Conservation (phyloP, 1,140 invertebrate genomes). For the Anoplophora glabripennis region DNA sequence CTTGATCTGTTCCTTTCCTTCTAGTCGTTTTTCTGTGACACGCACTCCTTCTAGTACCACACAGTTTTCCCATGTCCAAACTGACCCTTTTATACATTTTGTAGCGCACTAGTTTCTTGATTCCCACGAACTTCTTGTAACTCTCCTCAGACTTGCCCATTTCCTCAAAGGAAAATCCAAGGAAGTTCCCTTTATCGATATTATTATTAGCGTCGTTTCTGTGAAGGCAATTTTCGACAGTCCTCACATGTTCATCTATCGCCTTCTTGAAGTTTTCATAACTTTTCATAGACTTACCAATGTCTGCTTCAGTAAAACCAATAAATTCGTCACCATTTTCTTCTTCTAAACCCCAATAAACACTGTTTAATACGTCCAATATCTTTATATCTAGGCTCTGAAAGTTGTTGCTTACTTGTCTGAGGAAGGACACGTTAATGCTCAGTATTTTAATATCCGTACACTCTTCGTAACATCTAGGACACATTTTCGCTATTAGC, state of each 20-base stretch:
- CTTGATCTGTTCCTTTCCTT: neutral
- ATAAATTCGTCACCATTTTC: no score
- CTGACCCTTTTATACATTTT: conserved; percentile 4
- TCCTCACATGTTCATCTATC: no score
- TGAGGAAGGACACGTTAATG: conserved; percentile 18
- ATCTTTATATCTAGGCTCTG: no score
- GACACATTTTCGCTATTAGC: conserved; percentile 24
- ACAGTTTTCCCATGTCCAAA: neutral
- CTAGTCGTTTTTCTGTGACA: neutral
- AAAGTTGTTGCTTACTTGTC: neutral
- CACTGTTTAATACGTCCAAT: no score
- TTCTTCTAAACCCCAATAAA: no score
- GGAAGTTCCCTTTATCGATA: neutral
- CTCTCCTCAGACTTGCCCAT: neutral
- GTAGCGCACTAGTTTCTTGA: neutral
- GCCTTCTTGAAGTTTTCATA: no score
- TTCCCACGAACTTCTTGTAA: neutral
- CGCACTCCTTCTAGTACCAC: neutral
- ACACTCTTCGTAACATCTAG: conserved; percentile 24
- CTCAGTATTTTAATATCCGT: conserved; percentile 24
- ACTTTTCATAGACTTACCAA: no score
- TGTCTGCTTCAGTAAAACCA: no score
- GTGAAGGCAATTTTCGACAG: no score
- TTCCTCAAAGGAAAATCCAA: neutral
- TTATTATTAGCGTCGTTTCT: no score